Evolutionary conservation across 2,888 invertebrate species (phyloP).

Genomic region (Mythimna lalbum): DNA sequence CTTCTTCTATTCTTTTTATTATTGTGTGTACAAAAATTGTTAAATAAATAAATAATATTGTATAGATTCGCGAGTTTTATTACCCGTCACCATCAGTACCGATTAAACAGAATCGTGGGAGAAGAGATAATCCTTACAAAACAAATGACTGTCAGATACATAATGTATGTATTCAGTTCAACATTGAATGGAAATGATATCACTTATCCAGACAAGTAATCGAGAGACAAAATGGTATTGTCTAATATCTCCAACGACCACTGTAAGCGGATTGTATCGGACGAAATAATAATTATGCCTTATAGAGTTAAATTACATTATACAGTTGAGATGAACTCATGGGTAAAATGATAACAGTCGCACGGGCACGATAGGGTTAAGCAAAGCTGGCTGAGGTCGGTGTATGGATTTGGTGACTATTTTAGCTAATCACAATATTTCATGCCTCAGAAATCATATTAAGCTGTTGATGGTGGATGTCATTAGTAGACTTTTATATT

Average conservation of each 20-base stretch:
- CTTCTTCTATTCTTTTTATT: too few species aligned
- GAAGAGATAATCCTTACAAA: conserved; percentile 19
- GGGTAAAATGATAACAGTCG: too few species aligned
- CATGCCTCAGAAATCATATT: too few species aligned
- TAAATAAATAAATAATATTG: too few species aligned
- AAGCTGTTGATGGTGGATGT: too few species aligned
- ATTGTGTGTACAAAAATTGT: too few species aligned
- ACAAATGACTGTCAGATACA: conserved; percentile 31
- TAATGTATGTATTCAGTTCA: conserved; percentile 28
- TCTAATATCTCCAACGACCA: background rate
- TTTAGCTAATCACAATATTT: too few species aligned
- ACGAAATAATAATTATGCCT: conserved; percentile 15
- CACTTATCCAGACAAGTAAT: conserved; percentile 10
- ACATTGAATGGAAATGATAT: conserved; percentile 28
- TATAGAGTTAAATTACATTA: background rate
- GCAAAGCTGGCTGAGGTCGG: too few species aligned
- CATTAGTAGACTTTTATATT: too few species aligned
- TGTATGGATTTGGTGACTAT: too few species aligned
- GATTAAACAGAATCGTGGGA: background rate
- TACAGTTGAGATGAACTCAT: too few species aligned
- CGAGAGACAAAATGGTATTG: conserved; percentile 14
- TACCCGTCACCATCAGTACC: conserved; percentile 3
- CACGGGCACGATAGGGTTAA: too few species aligned
- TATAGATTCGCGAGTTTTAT: background rate
- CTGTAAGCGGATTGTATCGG: conserved; percentile 9